phyloP scores from a whole-genome alignment of 2,888 invertebrate genomes.

The Abscondita cerata region DNA sequence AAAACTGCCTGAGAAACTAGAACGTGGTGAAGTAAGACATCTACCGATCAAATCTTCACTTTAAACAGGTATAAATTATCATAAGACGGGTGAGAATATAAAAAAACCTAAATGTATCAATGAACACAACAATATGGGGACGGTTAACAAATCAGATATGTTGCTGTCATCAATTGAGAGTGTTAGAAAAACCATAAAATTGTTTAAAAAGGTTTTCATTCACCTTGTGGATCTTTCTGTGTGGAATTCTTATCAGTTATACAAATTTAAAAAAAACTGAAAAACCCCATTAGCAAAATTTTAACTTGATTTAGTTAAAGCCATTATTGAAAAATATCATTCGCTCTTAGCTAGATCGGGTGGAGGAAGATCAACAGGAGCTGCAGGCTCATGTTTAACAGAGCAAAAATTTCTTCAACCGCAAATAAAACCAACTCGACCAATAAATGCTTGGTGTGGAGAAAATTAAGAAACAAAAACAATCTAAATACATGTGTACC shows the following conservation, averaged over 20 bases:
- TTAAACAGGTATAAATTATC: neutral
- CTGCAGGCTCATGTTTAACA: neutral
- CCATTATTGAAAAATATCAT: conserved; percentile 28
- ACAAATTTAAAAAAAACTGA: neutral
- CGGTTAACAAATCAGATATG: neutral
- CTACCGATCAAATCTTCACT: neutral
- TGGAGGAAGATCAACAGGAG: neutral
- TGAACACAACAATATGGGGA: neutral
- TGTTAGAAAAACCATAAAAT: neutral
- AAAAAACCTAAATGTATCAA: neutral
- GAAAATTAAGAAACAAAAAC: neutral
- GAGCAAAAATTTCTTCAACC: neutral
- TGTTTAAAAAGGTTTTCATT: neutral
- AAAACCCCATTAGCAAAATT: neutral
- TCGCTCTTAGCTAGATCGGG: neutral
- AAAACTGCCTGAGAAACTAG: conserved; percentile 13
- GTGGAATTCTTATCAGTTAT: neutral
- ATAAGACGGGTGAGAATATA: neutral
- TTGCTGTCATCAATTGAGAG: neutral
- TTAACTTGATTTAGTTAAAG: neutral
- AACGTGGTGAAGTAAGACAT: neutral
- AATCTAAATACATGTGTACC: neutral
- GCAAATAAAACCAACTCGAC: neutral
- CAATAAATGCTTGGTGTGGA: neutral
- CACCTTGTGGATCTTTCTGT: neutral